Conservation (phyloP, 2,797 vertebrate genomes). For the Antrozous pallidus region DNA sequence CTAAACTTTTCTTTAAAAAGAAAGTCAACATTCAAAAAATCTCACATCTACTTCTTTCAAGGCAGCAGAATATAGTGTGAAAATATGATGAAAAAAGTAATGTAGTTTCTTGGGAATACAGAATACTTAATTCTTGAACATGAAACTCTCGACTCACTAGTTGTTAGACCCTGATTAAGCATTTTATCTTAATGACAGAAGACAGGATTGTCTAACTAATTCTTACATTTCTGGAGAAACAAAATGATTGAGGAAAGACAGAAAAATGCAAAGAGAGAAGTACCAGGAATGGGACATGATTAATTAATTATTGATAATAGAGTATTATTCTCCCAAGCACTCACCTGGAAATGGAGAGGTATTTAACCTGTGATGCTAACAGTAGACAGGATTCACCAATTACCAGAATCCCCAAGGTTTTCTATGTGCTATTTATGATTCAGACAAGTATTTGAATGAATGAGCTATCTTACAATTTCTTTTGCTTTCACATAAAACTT, state of each 20-base stretch:
- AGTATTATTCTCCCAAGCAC: not conserved
- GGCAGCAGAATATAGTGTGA: not conserved
- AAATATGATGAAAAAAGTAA: not conserved
- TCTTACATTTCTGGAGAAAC: not conserved
- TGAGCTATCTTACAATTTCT: not conserved
- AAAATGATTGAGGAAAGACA: not conserved
- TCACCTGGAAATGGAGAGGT: not conserved
- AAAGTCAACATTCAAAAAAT: conserved; percentile 1
- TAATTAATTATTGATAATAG: not conserved
- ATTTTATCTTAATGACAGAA: not conserved
- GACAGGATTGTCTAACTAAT: not conserved
- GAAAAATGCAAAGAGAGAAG: not conserved
- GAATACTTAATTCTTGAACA: not conserved
- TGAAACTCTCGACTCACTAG: not conserved
- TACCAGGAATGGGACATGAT: not conserved
- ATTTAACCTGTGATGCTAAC: not conserved
- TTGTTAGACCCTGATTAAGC: not conserved
- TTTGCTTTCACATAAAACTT: not conserved
- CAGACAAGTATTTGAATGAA: not conserved
- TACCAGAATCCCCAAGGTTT: not conserved
- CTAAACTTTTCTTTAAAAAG: not conserved
- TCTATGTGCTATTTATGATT: not conserved
- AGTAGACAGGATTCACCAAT: not conserved
- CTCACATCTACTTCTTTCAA: not conserved
- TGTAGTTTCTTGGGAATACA: not conserved